Evolutionary conservation across 1,140 invertebrate genomes (phyloP).

Genomic region (Drosophila fuyamai): DNA sequence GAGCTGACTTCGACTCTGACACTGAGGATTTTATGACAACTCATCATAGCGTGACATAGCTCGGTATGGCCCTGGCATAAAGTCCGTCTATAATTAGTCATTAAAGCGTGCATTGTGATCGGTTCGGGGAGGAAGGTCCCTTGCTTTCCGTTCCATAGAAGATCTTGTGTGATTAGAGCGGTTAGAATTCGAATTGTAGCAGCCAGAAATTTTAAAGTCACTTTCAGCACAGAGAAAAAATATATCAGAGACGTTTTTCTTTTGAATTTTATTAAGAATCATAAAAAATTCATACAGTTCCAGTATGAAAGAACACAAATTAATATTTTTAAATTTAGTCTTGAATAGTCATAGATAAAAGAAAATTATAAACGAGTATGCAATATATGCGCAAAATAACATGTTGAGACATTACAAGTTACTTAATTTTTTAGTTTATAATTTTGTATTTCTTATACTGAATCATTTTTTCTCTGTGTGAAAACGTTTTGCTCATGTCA

Average conservation of each 20-base stretch:
- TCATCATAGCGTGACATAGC: slow-evolving; percentile 80
- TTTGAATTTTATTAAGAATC: too few species aligned
- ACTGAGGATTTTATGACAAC: slow-evolving; percentile 81
- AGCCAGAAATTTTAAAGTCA: slow-evolving; percentile 49
- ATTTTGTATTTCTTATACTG: too few species aligned
- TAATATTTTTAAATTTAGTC: too few species aligned
- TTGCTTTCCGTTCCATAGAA: slow-evolving; percentile 20
- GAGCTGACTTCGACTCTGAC: slow-evolving; percentile 37
- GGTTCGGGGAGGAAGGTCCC: slow-evolving; percentile 22
- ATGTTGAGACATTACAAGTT: too few species aligned
- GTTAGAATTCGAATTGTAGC: slow-evolving; percentile 38
- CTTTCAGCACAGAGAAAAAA: slow-evolving; percentile 16
- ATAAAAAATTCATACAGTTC: too few species aligned
- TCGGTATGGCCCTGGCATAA: slow-evolving; percentile 42
- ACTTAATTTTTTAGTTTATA: not conserved
- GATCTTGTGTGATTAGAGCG: slow-evolving; percentile 42
- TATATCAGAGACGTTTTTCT: not conserved
- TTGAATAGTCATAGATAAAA: too few species aligned
- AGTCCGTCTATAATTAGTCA: slow-evolving; percentile 79
- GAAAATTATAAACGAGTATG: too few species aligned
- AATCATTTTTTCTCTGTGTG: slow-evolving; percentile 12
- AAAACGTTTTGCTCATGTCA: slow-evolving; percentile 42
- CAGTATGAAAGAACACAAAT: too few species aligned
- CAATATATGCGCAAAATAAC: too few species aligned
- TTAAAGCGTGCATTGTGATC: slow-evolving; percentile 80